These are phyloP conservation scores for Zaprionus ghesquierei DNA, from an alignment of 1,140 invertebrate species.

Conservation along the genomic window DNA sequence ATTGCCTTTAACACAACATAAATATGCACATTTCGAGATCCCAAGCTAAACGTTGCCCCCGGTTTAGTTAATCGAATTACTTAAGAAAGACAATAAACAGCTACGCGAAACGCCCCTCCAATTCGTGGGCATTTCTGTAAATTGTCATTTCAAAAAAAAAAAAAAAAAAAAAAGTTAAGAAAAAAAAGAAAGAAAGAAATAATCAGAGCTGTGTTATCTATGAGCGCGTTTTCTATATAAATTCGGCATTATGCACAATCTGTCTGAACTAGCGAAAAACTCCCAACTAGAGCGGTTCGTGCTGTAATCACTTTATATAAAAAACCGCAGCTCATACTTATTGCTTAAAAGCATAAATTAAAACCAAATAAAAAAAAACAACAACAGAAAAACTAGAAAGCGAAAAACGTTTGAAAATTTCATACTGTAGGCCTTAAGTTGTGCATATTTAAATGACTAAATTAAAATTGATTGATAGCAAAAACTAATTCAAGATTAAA, in stretches of 20 bases:
- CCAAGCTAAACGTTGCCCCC: slow-evolving; percentile 8
- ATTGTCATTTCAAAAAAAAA: slow-evolving; percentile 63
- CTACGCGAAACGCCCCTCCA: slow-evolving; percentile 12
- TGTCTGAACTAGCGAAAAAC: background rate
- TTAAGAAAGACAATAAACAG: slow-evolving; percentile 68
- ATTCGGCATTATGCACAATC: slow-evolving; percentile 42
- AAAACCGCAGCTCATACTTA: slow-evolving; percentile 39
- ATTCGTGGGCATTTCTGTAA: slow-evolving; percentile 41
- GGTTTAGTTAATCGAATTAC: slow-evolving; percentile 26
- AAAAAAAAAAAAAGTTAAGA: slow-evolving; percentile 2
- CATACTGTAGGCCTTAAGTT: slow-evolving; percentile 76
- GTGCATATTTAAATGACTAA: slow-evolving; percentile 57
- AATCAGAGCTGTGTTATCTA: slow-evolving; percentile 72
- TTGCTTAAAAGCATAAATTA: slow-evolving; percentile 39
- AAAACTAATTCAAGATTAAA: slow-evolving; percentile 33
- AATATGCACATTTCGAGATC: slow-evolving; percentile 35
- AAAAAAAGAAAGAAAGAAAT: slow-evolving; percentile 20
- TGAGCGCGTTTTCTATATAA: slow-evolving; percentile 63
- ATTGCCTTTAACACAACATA: slow-evolving; percentile 54
- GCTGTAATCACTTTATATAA: slow-evolving; percentile 43
- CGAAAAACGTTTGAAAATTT: slow-evolving; percentile 64
- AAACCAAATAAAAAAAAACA: slow-evolving; percentile 26
- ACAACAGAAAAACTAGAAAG: slow-evolving; percentile 9
- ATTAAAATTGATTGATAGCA: slow-evolving; percentile 41
- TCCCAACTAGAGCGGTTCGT: slow-evolving; percentile 20